These are phyloP conservation scores for Syncerus caffer DNA, from an alignment of 2,797 vertebrate species.

Conservation along the genomic window DNA sequence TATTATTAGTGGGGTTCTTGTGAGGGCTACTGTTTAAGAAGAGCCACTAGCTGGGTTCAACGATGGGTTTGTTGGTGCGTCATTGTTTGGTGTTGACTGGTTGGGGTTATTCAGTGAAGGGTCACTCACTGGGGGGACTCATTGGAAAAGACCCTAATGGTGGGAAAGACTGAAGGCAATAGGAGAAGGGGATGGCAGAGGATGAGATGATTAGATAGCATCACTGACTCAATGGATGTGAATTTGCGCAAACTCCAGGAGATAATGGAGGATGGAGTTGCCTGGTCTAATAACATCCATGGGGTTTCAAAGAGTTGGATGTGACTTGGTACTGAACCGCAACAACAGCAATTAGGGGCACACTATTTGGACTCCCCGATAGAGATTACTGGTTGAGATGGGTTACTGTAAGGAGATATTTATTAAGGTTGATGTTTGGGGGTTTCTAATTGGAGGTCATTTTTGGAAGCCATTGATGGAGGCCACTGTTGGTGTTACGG, in stretches of 20 bases:
- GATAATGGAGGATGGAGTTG: not conserved
- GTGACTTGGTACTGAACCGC: not conserved
- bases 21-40: not conserved
- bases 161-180: not conserved
- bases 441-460: not conserved
- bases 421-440: not conserved
- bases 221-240: not conserved
- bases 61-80: not conserved
- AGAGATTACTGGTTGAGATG: not conserved
- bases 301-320: not conserved
- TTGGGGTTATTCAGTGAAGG: not conserved
- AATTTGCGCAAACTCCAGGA: not conserved
- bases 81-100: not conserved
- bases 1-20: not conserved
- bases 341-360: not conserved
- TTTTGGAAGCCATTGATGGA: not conserved
- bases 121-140: not conserved
- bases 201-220: not conserved
- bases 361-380: not conserved
- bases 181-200: not conserved
- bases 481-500: not conserved
- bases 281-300: not conserved
- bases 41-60: not conserved
- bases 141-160: not conserved
- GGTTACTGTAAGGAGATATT: not conserved